Evolutionary conservation across 2,888 invertebrate genomes (phyloP).

Genomic region (Hyppa rectilinea): DNA sequence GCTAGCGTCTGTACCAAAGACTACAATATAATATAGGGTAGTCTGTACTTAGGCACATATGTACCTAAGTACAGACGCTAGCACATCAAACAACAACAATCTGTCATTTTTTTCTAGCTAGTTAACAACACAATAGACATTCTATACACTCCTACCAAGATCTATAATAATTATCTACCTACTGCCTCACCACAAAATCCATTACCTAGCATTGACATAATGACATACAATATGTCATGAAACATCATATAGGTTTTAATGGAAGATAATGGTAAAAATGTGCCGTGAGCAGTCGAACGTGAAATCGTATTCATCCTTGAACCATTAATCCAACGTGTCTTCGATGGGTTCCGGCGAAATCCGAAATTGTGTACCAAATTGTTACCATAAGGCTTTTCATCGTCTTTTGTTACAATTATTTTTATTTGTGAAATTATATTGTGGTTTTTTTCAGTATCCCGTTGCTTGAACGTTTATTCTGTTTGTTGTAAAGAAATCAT

Average conservation of each 20-base stretch:
- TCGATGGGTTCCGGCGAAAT: constrained; percentile 37
- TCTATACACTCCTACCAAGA: neutral
- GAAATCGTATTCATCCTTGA: constrained; percentile 69
- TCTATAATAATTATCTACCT: neutral
- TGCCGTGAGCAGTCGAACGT: constrained; percentile 60
- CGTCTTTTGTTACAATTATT: constrained; percentile 33
- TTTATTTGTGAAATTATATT: constrained; percentile 1
- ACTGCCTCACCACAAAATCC: too few species aligned
- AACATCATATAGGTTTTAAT: constrained; percentile 81
- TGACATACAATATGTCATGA: constrained; percentile 81
- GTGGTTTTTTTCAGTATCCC: neutral
- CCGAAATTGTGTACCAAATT: constrained; percentile 42
- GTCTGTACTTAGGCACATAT: too few species aligned
- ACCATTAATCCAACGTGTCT: constrained; percentile 62
- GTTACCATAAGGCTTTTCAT: constrained; percentile 39
- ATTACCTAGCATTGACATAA: constrained; percentile 80
- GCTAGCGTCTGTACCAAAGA: too few species aligned
- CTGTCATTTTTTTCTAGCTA: too few species aligned
- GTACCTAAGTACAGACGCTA: too few species aligned
- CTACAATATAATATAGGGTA: too few species aligned
- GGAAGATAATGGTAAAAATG: constrained; percentile 71
- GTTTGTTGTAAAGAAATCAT: neutral
- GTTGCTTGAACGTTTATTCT: neutral
- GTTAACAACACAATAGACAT: too few species aligned
- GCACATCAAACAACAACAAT: too few species aligned